These are phyloP conservation scores for Microcebus jonahi DNA, from an alignment of 2,113 vertebrate species.

Conservation along the genomic window DNA sequence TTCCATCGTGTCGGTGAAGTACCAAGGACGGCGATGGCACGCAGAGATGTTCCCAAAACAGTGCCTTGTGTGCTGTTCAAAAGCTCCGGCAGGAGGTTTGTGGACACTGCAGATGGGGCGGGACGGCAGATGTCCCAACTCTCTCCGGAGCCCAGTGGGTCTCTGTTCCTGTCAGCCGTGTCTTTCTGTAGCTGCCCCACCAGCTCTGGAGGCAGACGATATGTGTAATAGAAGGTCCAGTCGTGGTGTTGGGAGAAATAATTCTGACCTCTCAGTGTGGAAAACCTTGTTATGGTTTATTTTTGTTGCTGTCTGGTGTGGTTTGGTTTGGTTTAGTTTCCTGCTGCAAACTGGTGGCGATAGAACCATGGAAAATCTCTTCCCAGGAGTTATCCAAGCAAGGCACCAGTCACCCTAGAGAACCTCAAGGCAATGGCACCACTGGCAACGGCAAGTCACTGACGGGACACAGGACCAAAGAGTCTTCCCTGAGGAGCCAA, in stretches of 20 bases:
- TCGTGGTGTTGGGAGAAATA: background rate
- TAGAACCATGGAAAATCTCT: background rate
- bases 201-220: background rate
- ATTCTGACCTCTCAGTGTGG: background rate
- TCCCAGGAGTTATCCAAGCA: background rate
- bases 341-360: background rate
- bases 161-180: background rate
- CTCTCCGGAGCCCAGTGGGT: background rate
- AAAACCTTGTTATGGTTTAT: background rate
- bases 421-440: background rate
- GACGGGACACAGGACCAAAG: background rate
- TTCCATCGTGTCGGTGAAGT: background rate
- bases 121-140: background rate
- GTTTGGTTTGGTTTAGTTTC: background rate
- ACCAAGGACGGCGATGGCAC: background rate
- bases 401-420: too few relatives aligned
- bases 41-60: background rate
- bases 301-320: background rate
- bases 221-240: background rate
- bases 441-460: background rate
- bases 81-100: background rate
- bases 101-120: background rate
- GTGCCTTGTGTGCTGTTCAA: background rate
- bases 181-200: background rate
- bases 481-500: background rate